Evolutionary conservation across 2,113 vertebrate genomes (phyloP).

Genomic region (Herpetotheres cachinnans): DNA sequence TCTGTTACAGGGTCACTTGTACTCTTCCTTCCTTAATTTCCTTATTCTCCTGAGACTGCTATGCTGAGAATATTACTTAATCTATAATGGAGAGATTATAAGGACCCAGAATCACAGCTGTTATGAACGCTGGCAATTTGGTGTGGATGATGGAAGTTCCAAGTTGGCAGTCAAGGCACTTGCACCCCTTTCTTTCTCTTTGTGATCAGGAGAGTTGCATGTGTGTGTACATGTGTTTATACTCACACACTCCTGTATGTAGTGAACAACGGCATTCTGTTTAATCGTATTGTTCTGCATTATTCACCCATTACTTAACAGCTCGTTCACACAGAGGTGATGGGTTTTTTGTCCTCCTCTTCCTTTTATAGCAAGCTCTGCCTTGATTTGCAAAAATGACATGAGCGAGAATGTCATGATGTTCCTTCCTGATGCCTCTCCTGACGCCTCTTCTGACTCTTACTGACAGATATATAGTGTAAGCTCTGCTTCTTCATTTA

Average conservation of each 20-base stretch:
- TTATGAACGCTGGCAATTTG: background rate
- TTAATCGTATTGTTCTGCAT: background rate
- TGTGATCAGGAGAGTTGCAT: background rate
- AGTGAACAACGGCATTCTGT: background rate
- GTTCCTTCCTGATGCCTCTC: conserved; percentile 27
- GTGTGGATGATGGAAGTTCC: background rate
- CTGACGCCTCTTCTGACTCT: background rate
- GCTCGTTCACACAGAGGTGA: background rate
- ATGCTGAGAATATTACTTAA: background rate
- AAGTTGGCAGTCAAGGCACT: background rate
- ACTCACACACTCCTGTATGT: no score
- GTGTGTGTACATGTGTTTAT: background rate
- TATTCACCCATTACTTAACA: background rate
- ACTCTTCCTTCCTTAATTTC: background rate
- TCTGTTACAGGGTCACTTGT: background rate
- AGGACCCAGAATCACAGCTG: background rate
- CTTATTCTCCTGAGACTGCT: background rate
- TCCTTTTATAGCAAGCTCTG: background rate
- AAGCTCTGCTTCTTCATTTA: conserved; percentile 44
- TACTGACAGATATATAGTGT: conserved; percentile 23
- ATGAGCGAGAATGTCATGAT: conserved; percentile 10
- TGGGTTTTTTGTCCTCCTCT: background rate
- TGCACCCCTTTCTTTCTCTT: background rate
- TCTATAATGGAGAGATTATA: background rate
- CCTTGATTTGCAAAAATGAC: conserved; percentile 13